phyloP scores from a whole-genome alignment of 2,113 vertebrate species.

The Pollimyrus isidori region DNA sequence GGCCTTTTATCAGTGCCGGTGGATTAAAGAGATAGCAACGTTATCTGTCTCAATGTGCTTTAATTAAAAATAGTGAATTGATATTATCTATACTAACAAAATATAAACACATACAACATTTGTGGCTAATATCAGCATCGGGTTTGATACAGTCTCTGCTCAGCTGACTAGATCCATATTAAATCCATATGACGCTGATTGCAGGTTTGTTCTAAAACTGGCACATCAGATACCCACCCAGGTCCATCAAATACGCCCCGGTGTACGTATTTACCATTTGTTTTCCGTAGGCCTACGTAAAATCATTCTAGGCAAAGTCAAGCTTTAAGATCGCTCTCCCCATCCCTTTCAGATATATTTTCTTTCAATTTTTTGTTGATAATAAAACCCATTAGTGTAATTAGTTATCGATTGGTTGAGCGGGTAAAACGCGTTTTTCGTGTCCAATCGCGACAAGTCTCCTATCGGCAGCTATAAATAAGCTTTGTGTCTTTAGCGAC shows the following conservation, averaged over 20 bases:
- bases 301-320: neutral
- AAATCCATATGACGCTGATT: neutral
- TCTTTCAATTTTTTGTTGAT: neutral
- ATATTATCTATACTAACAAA: neutral
- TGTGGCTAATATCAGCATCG: neutral
- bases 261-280: neutral
- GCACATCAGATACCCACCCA: neutral
- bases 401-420: slow-evolving; percentile 4
- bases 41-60: neutral
- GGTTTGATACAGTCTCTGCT: neutral
- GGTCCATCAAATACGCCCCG: neutral
- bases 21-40: neutral
- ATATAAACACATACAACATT: neutral
- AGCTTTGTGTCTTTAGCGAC: neutral
- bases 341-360: neutral
- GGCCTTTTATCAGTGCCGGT: neutral
- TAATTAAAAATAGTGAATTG: neutral
- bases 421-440: neutral
- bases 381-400: slow-evolving; percentile 1
- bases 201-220: neutral
- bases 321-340: neutral
- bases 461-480: neutral
- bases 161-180: neutral
- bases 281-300: neutral
- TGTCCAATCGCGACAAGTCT: neutral